These are phyloP conservation scores for Sebastes hubbsi DNA, from an alignment of 2,797 vertebrate genomes.

Conservation along the genomic window DNA sequence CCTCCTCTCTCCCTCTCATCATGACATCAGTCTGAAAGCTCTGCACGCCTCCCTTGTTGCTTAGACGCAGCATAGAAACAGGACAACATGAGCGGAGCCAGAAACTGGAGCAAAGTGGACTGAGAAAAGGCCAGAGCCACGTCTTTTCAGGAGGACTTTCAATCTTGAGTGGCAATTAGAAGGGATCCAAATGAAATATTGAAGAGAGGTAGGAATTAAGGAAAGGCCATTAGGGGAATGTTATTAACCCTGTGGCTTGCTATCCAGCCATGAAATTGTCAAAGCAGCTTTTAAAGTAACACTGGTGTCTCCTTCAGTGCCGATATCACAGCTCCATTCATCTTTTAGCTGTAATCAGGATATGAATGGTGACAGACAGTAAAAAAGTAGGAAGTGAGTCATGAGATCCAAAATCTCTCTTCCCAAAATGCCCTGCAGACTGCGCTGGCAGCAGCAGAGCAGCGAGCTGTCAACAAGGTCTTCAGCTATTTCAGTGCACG, in stretches of 20 bases:
- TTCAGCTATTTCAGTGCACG: constrained; percentile 49
- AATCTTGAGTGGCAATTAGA: constrained; percentile 20
- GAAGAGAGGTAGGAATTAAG: constrained; percentile 28
- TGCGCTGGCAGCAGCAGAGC: constrained; percentile 8
- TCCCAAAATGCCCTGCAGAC: constrained; percentile 46
- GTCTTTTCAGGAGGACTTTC: background rate
- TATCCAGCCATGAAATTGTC: constrained; percentile 8
- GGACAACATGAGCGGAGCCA: constrained; percentile 64
- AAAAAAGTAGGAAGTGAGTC: constrained; percentile 55
- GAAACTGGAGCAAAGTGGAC: constrained; percentile 37
- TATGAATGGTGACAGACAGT: background rate
- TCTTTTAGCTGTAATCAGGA: constrained; percentile 8
- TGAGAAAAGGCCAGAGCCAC: constrained; percentile 5
- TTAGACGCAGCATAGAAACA: constrained; percentile 62
- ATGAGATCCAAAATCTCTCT: constrained; percentile 37
- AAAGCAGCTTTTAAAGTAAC: background rate
- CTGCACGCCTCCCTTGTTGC: constrained; percentile 68
- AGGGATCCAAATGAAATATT: constrained; percentile 49
- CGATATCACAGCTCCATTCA: constrained; percentile 13
- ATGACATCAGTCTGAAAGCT: constrained; percentile 69
- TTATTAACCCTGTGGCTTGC: constrained; percentile 10
- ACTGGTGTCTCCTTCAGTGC: background rate
- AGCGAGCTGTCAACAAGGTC: constrained; percentile 44
- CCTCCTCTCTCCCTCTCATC: constrained; percentile 39
- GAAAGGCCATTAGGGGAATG: constrained; percentile 14